Base-by-base conservation (phyloP, 2,888 invertebrate genomes). In the Drosophila phalerata region DNA sequence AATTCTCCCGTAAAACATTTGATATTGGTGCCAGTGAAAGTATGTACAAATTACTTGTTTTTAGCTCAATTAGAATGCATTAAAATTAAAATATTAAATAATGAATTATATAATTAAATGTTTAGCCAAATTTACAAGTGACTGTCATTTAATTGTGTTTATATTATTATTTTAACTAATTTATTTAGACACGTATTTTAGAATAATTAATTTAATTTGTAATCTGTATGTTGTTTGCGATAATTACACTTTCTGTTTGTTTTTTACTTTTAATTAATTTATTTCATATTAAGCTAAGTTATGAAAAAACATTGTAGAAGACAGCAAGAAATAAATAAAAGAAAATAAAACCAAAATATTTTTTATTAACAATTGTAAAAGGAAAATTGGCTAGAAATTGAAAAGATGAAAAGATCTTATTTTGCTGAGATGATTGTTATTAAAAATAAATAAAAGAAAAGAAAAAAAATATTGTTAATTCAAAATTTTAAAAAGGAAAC, bases 11-110 rank as follows among this genome's bases (percentile, higher is more conserved):
- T 32, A 55, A 61, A 34, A 57, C 63, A 45, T 77, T 55, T 58
- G 66, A 77, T 79, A 81, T 85, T 88, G 91, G 90, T 91, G 91
- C 91, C 91, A 91, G 88, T 82, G 82, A 89, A 87, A 88, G 87
- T 81, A 90, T 89, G 91, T 91, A 91, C 91, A 91, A 91, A 91
- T 81, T 40, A 71, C 45, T 71, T 87, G 72, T 69, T 47, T 66
- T 81, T 89, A 88, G 89, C 75, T 73, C 82, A 87, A 87, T 89
- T 85, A 48, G 62, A 40, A 52, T 34, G 57, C 56, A 63, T 62
- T n/a, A 11, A 60, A 57, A 52, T 40, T 42, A 45, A 62, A 40
- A 37, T 28, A 64, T 42, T 53, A 37, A 42, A 45, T 30, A 37
- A 51, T 40, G 15, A 51, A 38, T 43, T 28, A 47, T 22, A 62